phyloP scores from a whole-genome alignment of 1,140 invertebrate species.

The Agrypnia vestita region DNA sequence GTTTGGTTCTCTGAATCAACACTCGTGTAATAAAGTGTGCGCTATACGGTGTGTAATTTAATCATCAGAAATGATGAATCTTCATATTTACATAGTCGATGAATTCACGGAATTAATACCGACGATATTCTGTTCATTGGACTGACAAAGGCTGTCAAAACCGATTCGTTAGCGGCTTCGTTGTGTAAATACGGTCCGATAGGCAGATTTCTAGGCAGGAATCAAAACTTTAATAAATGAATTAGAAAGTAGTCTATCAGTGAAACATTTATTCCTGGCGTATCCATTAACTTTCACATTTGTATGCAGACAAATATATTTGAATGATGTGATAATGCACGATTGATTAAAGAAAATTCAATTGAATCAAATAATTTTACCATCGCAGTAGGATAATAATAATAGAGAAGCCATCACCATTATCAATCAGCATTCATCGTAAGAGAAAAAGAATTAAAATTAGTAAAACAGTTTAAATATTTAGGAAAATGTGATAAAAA shows the following conservation, averaged over 20 bases:
- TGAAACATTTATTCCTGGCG: no score
- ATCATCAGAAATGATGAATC: slow-evolving; percentile 59
- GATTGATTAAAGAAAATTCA: no score
- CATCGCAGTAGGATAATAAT: no score
- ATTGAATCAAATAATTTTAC: no score
- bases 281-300: no score
- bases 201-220: neutral
- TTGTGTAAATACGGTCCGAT: slow-evolving; percentile 1
- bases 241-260: neutral
- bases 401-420: no score
- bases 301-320: no score
- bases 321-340: no score
- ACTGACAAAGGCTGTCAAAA: slow-evolving; percentile 52
- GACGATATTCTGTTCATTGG: slow-evolving; percentile 18
- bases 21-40: slow-evolving; percentile 12
- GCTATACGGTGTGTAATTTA: slow-evolving; percentile 49
- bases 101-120: slow-evolving; percentile 20
- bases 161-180: slow-evolving; percentile 40
- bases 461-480: no score
- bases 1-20: slow-evolving; percentile 1
- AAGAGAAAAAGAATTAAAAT: no score
- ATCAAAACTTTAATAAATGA: neutral
- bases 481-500: no score
- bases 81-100: slow-evolving; percentile 48
- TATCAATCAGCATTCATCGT: no score